Conservation (phyloP, 2,888 invertebrate species). For the Pomacea canaliculata region DNA sequence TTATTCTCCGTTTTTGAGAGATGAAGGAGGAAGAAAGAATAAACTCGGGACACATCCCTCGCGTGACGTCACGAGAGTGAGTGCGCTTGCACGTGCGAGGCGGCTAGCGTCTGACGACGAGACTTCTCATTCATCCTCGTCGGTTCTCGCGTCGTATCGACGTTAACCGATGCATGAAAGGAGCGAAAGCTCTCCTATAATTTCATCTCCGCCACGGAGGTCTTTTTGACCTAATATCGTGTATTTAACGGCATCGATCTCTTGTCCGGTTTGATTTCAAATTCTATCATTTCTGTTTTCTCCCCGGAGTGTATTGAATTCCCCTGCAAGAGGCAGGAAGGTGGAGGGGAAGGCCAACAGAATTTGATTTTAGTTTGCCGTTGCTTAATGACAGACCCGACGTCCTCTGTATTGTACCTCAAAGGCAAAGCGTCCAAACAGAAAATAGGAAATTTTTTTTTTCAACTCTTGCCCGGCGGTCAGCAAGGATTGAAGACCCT, state of each 20-base stretch:
- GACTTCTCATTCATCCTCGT: too few relatives aligned
- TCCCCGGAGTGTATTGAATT: background rate
- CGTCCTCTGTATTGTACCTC: background rate
- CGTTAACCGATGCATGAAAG: too few relatives aligned
- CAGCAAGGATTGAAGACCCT: too few relatives aligned
- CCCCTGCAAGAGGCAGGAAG: background rate
- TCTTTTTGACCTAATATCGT: conserved; percentile 1
- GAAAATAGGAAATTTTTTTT: too few relatives aligned
- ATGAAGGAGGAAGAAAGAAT: background rate
- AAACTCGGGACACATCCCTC: background rate
- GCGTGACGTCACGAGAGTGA: background rate
- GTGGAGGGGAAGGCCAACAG: background rate
- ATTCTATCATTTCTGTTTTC: conserved; percentile 4
- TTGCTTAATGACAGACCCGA: background rate
- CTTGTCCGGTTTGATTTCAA: background rate
- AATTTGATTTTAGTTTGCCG: conserved; percentile 6
- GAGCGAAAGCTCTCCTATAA: background rate
- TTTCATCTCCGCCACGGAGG: background rate
- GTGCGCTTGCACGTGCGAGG: background rate
- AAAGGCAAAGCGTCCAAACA: background rate
- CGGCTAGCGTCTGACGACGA: background rate
- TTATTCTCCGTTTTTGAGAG: background rate
- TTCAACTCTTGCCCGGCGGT: too few relatives aligned
- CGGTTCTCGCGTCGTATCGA: too few relatives aligned
- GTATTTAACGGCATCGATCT: background rate